Conservation (phyloP, 2,797 vertebrate genomes). For the Galaxias olidus region DNA sequence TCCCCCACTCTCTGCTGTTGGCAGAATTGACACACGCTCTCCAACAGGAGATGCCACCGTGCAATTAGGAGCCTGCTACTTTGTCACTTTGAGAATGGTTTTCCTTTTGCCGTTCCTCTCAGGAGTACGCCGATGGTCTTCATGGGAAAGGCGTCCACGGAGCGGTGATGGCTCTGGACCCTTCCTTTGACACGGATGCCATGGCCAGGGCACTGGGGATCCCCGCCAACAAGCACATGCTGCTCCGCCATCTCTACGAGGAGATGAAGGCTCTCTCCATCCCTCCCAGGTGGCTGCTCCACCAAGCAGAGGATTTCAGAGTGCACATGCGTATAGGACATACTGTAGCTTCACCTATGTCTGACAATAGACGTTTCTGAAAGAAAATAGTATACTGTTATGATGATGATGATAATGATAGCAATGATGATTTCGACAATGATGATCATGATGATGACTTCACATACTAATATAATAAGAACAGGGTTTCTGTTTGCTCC, state of each 20-base stretch:
- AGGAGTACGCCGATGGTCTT: conserved; percentile 85
- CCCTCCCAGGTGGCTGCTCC: conserved; percentile 63
- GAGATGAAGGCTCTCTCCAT: conserved; percentile 78
- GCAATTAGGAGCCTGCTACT: no score
- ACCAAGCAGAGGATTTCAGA: not conserved
- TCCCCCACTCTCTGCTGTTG: no score
- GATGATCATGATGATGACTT: not conserved
- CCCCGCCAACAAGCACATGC: conserved; percentile 80
- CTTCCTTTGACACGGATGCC: conserved; percentile 82
- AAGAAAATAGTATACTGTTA: no score
- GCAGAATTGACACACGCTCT: no score
- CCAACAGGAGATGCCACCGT: no score
- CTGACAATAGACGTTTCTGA: no score
- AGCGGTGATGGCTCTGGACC: conserved; percentile 79
- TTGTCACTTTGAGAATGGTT: no score
- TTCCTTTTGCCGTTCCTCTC: conserved; percentile 4
- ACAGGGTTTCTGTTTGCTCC: not conserved
- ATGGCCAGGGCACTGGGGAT: conserved; percentile 82
- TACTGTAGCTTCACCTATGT: no score
- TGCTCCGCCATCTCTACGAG: conserved; percentile 81
- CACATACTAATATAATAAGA: no score
- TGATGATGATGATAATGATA: no score
- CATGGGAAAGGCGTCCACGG: conserved; percentile 84
- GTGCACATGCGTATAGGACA: no score
- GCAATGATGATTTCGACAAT: no score